Conservation (phyloP, 64 coral and sea anemone genomes). For the Stylophora pistillata region DNA sequence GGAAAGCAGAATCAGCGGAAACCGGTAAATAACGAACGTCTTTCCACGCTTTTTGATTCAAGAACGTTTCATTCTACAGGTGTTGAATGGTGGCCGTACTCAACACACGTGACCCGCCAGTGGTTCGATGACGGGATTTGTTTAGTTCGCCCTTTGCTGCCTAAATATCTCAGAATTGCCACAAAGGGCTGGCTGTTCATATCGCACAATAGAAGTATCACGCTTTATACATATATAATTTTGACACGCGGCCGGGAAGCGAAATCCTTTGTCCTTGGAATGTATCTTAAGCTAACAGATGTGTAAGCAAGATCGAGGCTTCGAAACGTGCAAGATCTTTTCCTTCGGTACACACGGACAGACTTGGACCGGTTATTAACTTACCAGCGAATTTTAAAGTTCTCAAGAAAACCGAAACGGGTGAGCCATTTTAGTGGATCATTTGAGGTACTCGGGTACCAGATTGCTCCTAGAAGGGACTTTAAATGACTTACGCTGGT, state of each 20-base stretch:
- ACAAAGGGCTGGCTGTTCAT: constrained; percentile 70
- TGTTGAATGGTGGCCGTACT: constrained; percentile 46
- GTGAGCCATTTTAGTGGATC: constrained; percentile 38
- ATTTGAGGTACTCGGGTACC: constrained; percentile 45
- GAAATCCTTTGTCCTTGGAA: constrained; percentile 88
- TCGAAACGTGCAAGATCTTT: constrained; percentile 23
- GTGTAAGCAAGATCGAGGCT: constrained; percentile 31
- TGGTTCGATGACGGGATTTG: constrained; percentile 13
- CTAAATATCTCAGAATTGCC: constrained; percentile 47
- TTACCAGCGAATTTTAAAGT: constrained; percentile 26
- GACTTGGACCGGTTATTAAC: constrained; percentile 7
- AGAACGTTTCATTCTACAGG: constrained; percentile 69
- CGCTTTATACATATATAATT: constrained; percentile 92
- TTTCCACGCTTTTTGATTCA: constrained; percentile 73
- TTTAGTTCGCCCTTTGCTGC: constrained; percentile 59
- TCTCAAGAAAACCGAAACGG: constrained; percentile 8
- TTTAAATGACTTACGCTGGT: constrained; percentile 50
- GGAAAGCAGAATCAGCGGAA: constrained; percentile 50
- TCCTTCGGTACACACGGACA: constrained; percentile 49
- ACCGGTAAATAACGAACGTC: constrained; percentile 72
- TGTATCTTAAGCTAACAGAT: constrained; percentile 98
- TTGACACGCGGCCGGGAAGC: constrained; percentile 85
- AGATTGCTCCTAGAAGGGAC: not conserved
- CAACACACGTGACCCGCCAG: constrained; percentile 77
- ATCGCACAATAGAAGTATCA: constrained; percentile 79